These are phyloP conservation scores for Cheilosia pagana DNA, from an alignment of 2,888 invertebrate genomes.

Conservation along the genomic window DNA sequence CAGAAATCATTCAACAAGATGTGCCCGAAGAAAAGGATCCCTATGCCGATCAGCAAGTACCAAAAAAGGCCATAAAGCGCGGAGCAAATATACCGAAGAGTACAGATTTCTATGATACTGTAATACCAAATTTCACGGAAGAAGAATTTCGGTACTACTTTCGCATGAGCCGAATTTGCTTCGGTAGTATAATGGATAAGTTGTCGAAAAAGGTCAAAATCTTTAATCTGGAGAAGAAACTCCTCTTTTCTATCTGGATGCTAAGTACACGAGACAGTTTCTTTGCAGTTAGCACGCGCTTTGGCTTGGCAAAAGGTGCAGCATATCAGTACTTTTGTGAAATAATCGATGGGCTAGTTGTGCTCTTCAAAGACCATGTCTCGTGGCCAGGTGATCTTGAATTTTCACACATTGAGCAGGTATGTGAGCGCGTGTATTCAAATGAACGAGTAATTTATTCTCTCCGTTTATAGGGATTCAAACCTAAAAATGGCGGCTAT, in stretches of 20 bases:
- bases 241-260: constrained; percentile 58
- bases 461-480: constrained; percentile 37
- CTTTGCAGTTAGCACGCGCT: constrained; percentile 29
- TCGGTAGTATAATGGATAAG: constrained; percentile 20
- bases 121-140: constrained; percentile 26
- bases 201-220: constrained; percentile 26
- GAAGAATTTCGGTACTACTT: constrained; percentile 52
- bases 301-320: constrained; percentile 39
- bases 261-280: constrained; percentile 52
- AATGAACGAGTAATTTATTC: not conserved
- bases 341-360: constrained; percentile 45
- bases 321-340: constrained; percentile 59
- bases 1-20: not conserved
- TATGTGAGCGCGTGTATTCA: not conserved
- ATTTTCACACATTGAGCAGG: constrained; percentile 53
- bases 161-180: constrained; percentile 55
- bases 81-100: not conserved
- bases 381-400: constrained; percentile 35
- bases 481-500: constrained; percentile 46
- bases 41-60: not conserved
- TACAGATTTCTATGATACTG: constrained; percentile 24
- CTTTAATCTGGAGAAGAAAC: constrained; percentile 48
- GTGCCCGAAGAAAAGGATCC: not conserved
- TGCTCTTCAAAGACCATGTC: constrained; percentile 51
- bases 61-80: not conserved